phyloP scores from a whole-genome alignment of 2,113 vertebrate species.

The Plectropomus leopardus region DNA sequence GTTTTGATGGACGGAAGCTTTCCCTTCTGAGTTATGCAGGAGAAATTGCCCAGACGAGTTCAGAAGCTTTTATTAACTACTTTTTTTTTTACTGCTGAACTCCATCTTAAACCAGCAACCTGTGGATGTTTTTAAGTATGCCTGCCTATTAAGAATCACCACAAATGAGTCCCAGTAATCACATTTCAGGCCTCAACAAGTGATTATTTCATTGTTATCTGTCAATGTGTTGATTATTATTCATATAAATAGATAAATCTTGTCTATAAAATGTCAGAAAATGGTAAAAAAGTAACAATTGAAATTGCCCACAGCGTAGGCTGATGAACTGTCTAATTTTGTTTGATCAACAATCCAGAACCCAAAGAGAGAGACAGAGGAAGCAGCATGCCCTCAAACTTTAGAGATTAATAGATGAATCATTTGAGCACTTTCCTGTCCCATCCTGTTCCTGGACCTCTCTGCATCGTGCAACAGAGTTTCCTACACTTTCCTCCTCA shows the following conservation, averaged over 20 bases:
- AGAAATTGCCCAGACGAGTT: neutral
- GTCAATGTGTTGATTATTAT: neutral
- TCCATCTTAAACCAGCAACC: neutral
- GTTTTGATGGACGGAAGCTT: slow-evolving; percentile 1
- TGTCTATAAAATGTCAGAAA: neutral
- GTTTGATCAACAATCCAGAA: too few relatives aligned
- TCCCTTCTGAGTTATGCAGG: neutral
- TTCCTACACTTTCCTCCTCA: too few relatives aligned
- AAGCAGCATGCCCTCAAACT: neutral
- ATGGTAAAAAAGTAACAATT: too few relatives aligned
- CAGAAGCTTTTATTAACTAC: neutral
- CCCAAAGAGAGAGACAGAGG: neutral
- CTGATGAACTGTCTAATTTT: too few relatives aligned
- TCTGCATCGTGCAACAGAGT: too few relatives aligned
- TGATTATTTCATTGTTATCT: neutral
- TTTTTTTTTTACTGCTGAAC: neutral
- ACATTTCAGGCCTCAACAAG: neutral
- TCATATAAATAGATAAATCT: neutral
- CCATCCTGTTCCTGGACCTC: too few relatives aligned
- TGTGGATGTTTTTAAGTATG: neutral
- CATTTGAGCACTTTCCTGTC: neutral
- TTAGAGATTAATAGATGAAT: neutral
- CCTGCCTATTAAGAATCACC: too few relatives aligned
- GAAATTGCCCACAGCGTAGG: too few relatives aligned
- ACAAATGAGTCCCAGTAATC: neutral